Evolutionary conservation across 2,113 vertebrate species (phyloP).

Genomic region (Pteronura brasiliensis): DNA sequence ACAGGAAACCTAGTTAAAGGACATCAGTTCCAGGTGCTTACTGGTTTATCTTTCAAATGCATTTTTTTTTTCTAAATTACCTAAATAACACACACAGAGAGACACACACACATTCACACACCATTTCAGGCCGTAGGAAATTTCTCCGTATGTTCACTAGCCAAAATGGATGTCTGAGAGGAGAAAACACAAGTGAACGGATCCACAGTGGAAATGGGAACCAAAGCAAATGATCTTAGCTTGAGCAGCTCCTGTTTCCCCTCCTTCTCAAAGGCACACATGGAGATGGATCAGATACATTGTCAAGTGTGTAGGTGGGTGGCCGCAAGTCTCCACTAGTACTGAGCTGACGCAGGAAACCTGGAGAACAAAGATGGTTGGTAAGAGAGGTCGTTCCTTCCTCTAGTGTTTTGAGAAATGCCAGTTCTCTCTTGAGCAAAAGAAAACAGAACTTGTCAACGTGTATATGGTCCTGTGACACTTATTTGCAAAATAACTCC

Average conservation of each 20-base stretch:
- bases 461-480: neutral
- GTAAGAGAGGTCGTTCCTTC: neutral
- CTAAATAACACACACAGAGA: neutral
- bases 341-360: neutral
- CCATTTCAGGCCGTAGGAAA: neutral
- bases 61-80: slow-evolving; percentile 16
- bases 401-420: neutral
- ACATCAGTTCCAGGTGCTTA: neutral
- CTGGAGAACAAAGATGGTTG: neutral
- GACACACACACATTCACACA: neutral
- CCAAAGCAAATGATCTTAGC: neutral
- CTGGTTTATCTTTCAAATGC: neutral
- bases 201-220: neutral
- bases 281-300: neutral
- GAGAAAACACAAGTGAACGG: neutral
- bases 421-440: neutral
- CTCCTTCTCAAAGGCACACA: neutral
- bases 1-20: neutral
- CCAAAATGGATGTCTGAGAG: neutral
- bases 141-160: neutral
- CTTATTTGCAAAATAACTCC: neutral
- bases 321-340: neutral
- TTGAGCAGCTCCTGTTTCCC: neutral
- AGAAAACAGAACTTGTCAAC: neutral
- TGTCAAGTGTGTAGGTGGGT: neutral